Evolutionary conservation across 2,797 vertebrate genomes (phyloP), one percentile per base, ranked within the genome.

Genomic region (Borostomias antarcticus): DNA sequence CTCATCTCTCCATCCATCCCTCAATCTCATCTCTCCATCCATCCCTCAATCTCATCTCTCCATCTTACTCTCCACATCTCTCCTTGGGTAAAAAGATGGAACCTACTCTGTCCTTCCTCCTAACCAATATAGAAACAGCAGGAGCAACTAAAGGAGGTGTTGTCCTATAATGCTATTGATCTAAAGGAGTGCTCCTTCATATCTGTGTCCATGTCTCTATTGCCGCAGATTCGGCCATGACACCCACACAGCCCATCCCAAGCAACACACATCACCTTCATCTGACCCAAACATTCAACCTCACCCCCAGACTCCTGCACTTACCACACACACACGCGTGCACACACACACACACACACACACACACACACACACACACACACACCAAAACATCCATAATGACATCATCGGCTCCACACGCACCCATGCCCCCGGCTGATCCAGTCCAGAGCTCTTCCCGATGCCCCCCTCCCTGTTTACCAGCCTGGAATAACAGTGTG

Each of bases 401-500:
- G 54, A 58, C 54, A 58, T 58, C 54, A 58, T 10, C 4, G 17
- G n/a, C 54, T 58, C 54, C 19, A 33, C 60, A 51, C 60, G 19
- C 30, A 19, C 29, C 60, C 60, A 51, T 19, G 40, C 15, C 13
- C 40, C 19, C 5, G 47, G 45, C 48, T 62, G 60, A 62, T 62
- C 60, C 60, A 51, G 58, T 28, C 58, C 58, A 60, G 58, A 60
- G 60, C 60, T 51, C 25, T 59, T 45, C 35, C 58, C 37, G 35
- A n/a, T 43, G 37, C 35, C 58, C 47, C 26, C 56, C 11, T 25
- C n/a, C 37, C 63, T 56, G 35, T 56, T 43, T 56, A 56, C 63
- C 63, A 65, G 51, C 63, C 63, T 65, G 63, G 52, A 65, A 65
- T 65, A 65, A 65, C 63, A 65, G 63, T 17, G 52, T 35, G 52